Evolutionary conservation across 2,888 invertebrate genomes (phyloP).

Genomic region (Plagodis pulveraria): DNA sequence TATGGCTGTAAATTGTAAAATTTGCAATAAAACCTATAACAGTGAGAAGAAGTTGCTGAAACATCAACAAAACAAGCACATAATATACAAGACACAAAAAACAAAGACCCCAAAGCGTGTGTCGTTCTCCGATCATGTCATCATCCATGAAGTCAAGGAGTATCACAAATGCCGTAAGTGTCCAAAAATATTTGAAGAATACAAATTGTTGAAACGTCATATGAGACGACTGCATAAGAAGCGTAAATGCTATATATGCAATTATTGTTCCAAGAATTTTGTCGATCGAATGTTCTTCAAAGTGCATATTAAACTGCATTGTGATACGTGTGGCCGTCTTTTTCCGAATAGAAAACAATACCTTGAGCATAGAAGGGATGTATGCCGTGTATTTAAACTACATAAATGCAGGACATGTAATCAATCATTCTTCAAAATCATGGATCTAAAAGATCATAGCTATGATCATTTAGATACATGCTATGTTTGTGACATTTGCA

Average conservation of each 20-base stretch:
- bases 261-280: constrained; percentile 71
- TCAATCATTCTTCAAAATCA: constrained; percentile 55
- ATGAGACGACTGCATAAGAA: constrained; percentile 67
- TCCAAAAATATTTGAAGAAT: constrained; percentile 63
- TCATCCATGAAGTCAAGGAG: constrained; percentile 67
- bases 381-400: constrained; percentile 56
- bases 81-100: constrained; percentile 51
- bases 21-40: constrained; percentile 65
- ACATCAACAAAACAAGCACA: constrained; percentile 68
- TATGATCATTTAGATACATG: constrained; percentile 57
- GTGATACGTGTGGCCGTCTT: constrained; percentile 60
- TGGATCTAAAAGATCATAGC: constrained; percentile 73
- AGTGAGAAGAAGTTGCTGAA: constrained; percentile 62
- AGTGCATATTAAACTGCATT: constrained; percentile 73
- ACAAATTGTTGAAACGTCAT: constrained; percentile 58
- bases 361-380: constrained; percentile 55
- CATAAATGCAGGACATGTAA: constrained; percentile 64
- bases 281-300: constrained; percentile 72
- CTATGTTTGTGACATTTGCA: constrained; percentile 70
- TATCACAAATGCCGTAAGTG: constrained; percentile 75
- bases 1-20: constrained; percentile 62
- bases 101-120: constrained; percentile 64
- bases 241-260: constrained; percentile 73
- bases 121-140: constrained; percentile 70
- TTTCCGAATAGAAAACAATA: constrained; percentile 53